phyloP scores from a whole-genome alignment of 2,797 vertebrate genomes.

The Enoplosus armatus region DNA sequence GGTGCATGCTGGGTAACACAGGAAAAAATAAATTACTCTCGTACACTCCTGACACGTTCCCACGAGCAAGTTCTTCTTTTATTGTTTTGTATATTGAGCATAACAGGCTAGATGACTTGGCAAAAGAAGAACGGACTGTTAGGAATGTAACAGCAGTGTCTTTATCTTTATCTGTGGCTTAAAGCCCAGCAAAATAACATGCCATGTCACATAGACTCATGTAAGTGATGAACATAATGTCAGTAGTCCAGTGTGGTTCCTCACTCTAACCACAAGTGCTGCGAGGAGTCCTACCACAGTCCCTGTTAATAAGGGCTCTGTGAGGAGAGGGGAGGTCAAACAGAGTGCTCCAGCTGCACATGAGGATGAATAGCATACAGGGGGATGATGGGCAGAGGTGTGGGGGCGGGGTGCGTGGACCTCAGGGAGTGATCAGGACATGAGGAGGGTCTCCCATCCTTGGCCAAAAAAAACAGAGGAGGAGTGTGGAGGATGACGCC shows the following conservation, averaged over 20 bases:
- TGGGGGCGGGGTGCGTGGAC: constrained; percentile 56
- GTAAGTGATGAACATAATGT: constrained; percentile 58
- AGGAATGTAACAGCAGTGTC: constrained; percentile 8
- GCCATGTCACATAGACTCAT: constrained; percentile 57
- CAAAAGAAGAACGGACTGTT: constrained; percentile 10
- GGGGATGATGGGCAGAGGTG: constrained; percentile 77
- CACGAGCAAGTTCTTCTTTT: not conserved
- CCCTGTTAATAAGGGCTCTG: constrained; percentile 65
- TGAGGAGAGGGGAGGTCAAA: constrained; percentile 76
- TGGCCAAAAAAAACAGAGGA: constrained; percentile 76
- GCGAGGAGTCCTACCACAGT: constrained; percentile 61
- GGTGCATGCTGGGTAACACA: constrained; percentile 29
- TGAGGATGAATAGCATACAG: constrained; percentile 72
- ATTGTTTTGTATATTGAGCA: constrained; percentile 29
- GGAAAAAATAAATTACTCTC: constrained; percentile 2
- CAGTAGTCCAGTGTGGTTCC: constrained; percentile 54
- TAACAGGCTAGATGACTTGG: constrained; percentile 31
- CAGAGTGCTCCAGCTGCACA: constrained; percentile 83
- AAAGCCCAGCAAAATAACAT: constrained; percentile 37
- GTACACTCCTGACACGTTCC: constrained; percentile 8
- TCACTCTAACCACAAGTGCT: constrained; percentile 53
- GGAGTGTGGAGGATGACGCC: constrained; percentile 65
- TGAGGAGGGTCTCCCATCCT: constrained; percentile 62
- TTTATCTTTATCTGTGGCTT: constrained; percentile 42
- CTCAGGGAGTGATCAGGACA: constrained; percentile 68